Evolutionary conservation across 2,113 vertebrate genomes (phyloP).

Genomic region (Periophthalmodon schlosseri): DNA sequence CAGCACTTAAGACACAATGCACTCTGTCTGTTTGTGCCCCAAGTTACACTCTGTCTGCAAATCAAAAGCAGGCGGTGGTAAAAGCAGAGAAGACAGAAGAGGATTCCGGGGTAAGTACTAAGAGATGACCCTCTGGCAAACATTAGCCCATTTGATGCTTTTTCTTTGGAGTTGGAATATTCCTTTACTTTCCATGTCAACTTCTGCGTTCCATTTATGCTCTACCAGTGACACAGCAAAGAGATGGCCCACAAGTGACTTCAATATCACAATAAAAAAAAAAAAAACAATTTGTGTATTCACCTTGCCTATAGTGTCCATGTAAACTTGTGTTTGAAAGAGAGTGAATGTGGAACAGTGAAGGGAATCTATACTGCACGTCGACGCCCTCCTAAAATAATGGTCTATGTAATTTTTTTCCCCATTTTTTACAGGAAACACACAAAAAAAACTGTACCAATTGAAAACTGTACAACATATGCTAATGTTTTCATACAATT

Average conservation of each 20-base stretch:
- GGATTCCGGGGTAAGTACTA: not conserved
- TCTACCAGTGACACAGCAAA: not conserved
- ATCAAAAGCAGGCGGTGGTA: slow-evolving; percentile 8
- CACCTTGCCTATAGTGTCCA: too few relatives aligned
- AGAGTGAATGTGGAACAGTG: too few relatives aligned
- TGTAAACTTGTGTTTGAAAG: too few relatives aligned
- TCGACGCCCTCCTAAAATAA: too few relatives aligned
- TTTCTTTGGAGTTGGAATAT: not conserved
- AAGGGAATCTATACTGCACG: too few relatives aligned
- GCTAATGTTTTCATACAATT: too few relatives aligned
- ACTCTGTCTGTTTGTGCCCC: slow-evolving; percentile 42
- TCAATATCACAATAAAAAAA: not conserved
- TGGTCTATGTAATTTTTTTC: too few relatives aligned
- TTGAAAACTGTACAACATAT: too few relatives aligned
- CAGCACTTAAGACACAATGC: slow-evolving; percentile 63
- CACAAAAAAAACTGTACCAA: too few relatives aligned
- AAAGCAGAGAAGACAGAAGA: slow-evolving; percentile 20
- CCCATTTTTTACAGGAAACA: too few relatives aligned
- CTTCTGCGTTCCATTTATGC: not conserved
- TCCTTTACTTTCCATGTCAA: not conserved
- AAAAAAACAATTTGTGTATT: too few relatives aligned
- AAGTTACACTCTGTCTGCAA: slow-evolving; percentile 30
- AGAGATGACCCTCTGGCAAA: slow-evolving; percentile 23
- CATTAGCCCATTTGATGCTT: slow-evolving; percentile 5
- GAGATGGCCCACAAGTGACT: not conserved